Evolutionary conservation across 2,113 vertebrate species (phyloP).

Genomic region (Polypterus bichir): DNA sequence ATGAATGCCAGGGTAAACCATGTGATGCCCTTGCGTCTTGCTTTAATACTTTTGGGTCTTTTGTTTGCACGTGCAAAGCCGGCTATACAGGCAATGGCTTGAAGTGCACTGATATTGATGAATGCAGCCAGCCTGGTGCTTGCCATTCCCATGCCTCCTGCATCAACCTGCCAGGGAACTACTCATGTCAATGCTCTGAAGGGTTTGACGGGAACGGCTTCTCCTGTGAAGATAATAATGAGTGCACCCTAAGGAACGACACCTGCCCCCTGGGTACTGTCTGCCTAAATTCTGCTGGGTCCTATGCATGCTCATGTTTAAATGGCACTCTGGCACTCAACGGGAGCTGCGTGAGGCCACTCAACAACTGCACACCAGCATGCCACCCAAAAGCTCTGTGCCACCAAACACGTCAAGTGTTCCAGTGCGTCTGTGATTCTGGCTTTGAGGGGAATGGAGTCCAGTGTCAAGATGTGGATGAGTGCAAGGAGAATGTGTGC

Average conservation of each 20-base stretch:
- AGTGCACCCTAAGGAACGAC: conserved; percentile 21
- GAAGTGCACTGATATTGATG: conserved; percentile 51
- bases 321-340: conserved; percentile 50
- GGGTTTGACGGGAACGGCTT: conserved; percentile 42
- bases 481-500: conserved; percentile 49
- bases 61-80: conserved; percentile 47
- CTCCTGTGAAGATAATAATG: conserved; percentile 43
- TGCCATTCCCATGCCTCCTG: conserved; percentile 46
- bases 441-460: conserved; percentile 48
- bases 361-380: conserved; percentile 34
- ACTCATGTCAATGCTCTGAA: conserved; percentile 45
- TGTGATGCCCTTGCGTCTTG: conserved; percentile 55
- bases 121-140: conserved; percentile 48
- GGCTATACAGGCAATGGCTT: conserved; percentile 47
- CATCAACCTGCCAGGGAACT: conserved; percentile 50
- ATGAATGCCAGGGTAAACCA: conserved; percentile 44
- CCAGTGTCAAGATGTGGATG: conserved; percentile 51
- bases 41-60: conserved; percentile 47
- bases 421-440: conserved; percentile 59
- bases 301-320: conserved; percentile 57
- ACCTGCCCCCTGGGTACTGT: conserved; percentile 38
- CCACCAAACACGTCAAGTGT: conserved; percentile 38
- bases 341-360: conserved; percentile 40
- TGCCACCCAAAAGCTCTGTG: conserved; percentile 52
- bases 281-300: conserved; percentile 56